phyloP scores from a whole-genome alignment of 2,113 vertebrate species.

The Pterocles orientalis region DNA sequence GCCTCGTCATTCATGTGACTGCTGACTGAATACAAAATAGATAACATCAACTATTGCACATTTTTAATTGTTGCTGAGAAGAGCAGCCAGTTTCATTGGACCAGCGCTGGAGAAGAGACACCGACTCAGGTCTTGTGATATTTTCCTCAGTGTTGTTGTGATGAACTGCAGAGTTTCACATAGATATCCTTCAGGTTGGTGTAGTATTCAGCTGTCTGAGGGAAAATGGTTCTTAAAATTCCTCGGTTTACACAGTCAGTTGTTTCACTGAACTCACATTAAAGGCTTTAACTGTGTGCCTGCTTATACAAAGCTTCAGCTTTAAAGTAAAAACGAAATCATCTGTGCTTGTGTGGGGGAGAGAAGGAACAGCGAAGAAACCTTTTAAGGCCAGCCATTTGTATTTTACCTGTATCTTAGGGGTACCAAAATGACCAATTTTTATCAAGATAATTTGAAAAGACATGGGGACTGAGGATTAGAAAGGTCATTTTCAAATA shows the following conservation, averaged over 20 bases:
- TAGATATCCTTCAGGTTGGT: not conserved
- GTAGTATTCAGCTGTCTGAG: not conserved
- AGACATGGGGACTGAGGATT: not conserved
- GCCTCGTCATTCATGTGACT: constrained; percentile 52
- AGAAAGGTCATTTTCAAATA: not conserved
- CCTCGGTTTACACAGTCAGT: not conserved
- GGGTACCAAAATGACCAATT: not conserved
- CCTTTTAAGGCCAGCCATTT: not conserved
- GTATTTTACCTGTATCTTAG: not conserved
- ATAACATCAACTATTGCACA: constrained; percentile 45
- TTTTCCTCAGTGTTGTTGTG: not conserved
- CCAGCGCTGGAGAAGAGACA: constrained; percentile 10
- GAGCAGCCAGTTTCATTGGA: not conserved
- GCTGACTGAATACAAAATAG: constrained; percentile 35
- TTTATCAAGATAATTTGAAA: not conserved
- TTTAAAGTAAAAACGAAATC: not conserved
- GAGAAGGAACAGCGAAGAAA: not conserved
- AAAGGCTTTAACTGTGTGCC: not conserved
- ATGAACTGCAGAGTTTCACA: not conserved
- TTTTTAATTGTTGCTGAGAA: not conserved
- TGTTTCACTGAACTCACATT: not conserved
- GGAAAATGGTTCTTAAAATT: not conserved
- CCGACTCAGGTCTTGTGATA: not conserved
- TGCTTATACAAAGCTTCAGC: not conserved
- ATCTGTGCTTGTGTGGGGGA: not conserved